These are phyloP conservation scores for Eudasyphora cyanicolor DNA, from an alignment of 2,888 invertebrate species.

Conservation along the genomic window DNA sequence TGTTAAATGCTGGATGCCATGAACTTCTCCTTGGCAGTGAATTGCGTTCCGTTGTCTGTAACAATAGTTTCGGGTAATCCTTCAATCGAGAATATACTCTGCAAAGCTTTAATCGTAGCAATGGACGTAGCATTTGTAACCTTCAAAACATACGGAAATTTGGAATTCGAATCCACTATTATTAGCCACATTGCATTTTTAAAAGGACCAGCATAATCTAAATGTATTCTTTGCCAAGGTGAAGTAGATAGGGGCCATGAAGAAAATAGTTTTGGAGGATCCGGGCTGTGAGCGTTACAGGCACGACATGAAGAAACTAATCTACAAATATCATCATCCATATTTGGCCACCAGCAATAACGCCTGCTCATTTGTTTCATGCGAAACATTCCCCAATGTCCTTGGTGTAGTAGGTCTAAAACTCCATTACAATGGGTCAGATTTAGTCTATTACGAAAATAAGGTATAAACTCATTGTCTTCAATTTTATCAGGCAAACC, in stretches of 20 bases:
- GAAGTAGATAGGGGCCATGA: not conserved
- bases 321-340: not conserved
- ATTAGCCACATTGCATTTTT: not conserved
- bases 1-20: no score
- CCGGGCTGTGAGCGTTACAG: not conserved
- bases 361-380: not conserved
- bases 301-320: conserved; percentile 21
- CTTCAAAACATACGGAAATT: not conserved
- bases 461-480: not conserved
- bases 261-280: not conserved
- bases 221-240: not conserved
- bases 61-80: not conserved
- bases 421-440: conserved; percentile 4
- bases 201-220: not conserved
- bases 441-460: conserved; percentile 4
- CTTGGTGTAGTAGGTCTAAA: not conserved
- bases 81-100: not conserved
- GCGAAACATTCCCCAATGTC: not conserved
- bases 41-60: no score
- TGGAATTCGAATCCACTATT: no score
- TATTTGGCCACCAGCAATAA: conserved; percentile 17
- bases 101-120: not conserved
- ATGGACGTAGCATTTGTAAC: not conserved
- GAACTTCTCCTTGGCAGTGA: no score
- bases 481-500: not conserved